Evolutionary conservation across 2,113 vertebrate genomes (phyloP).

Genomic region (Brachionichthys hirsutus): DNA sequence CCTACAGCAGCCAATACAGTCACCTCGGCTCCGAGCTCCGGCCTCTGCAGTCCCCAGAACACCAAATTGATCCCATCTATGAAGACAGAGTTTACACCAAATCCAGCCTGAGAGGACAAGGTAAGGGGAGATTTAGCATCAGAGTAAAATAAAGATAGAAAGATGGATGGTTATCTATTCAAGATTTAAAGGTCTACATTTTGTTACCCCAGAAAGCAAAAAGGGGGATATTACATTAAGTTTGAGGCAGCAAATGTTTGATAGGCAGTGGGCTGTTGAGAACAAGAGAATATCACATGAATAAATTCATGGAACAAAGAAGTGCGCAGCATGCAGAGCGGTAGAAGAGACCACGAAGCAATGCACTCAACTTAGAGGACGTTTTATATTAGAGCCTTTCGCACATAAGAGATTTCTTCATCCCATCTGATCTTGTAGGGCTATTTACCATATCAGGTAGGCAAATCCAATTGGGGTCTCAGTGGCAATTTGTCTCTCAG

Average conservation of each 20-base stretch:
- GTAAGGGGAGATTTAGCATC: conserved; percentile 39
- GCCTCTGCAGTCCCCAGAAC: conserved; percentile 96
- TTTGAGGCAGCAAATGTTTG: not conserved
- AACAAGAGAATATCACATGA: not conserved
- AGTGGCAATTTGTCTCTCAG: conserved; percentile 65
- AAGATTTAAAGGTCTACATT: not conserved
- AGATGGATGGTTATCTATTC: conserved; percentile 10
- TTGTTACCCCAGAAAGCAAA: not conserved
- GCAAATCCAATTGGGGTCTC: conserved; percentile 69
- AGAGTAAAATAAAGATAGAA: conserved; percentile 2
- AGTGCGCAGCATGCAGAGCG: not conserved
- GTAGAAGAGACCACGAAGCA: not conserved
- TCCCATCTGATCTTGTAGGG: conserved; percentile 46
- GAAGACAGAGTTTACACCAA: conserved; percentile 99
- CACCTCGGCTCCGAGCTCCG: conserved; percentile 93
- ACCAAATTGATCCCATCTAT: conserved; percentile 98
- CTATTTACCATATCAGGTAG: conserved; percentile 56
- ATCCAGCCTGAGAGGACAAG: conserved; percentile 91
- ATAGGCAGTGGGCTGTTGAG: not conserved
- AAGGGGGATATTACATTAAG: too few relatives aligned
- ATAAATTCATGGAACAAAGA: conserved; percentile 21
- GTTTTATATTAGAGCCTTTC: conserved; percentile 10
- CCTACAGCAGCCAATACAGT: conserved; percentile 96
- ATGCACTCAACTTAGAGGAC: conserved; percentile 1
- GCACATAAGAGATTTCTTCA: conserved; percentile 23